Evolutionary conservation across 1,140 invertebrate genomes (phyloP), one percentile per base, ranked within the genome.

Genomic region (Ladona fulva): DNA sequence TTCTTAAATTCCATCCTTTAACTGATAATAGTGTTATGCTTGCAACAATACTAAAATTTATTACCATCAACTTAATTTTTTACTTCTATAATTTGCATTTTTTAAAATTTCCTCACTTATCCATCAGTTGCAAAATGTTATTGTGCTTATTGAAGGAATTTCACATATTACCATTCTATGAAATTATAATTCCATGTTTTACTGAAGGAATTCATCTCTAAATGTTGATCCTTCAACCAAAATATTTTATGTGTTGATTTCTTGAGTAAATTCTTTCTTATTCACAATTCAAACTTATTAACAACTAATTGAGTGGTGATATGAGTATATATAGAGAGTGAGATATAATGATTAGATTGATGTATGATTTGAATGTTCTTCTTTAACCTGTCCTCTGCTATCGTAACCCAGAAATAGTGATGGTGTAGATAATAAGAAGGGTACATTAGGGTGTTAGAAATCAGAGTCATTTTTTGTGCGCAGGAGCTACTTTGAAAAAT

Each of bases 71-170:
- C 29, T 5, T 37, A n/a, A n/a, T n/a, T n/a, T n/a, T n/a, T n/a
- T n/a, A 5, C 29, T 37, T 37, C 1, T 37, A 37, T 37, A 8
- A 8, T 5, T 37, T 37, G 29, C 8, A 8, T 8, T 5, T 37
- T 37, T 37, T 5, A 5, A 37, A 37, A 37, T 37, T 66, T 66
- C 52, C 52, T 66, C 52, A 66, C 52, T 66, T 66, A 6, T 66
- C n/a, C 52, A 52, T 52, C 44, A 66, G 52, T 66, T 66, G 52
- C 52, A 66, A 66, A 66, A 6, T 66, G 52, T 66, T 66, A 66
- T 66, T 66, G 52, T 66, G 52, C 52, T 66, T 66, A 66, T 66
- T 66, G n/a, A 19, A 16, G n/a, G 14, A 66, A 19, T 16, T 19
- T 66, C 5, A 22, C 52, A 66, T 66, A 66, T 66, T 66, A 66